phyloP scores from a whole-genome alignment of 2,797 vertebrate species.

The Macrochelys suwanniensis region DNA sequence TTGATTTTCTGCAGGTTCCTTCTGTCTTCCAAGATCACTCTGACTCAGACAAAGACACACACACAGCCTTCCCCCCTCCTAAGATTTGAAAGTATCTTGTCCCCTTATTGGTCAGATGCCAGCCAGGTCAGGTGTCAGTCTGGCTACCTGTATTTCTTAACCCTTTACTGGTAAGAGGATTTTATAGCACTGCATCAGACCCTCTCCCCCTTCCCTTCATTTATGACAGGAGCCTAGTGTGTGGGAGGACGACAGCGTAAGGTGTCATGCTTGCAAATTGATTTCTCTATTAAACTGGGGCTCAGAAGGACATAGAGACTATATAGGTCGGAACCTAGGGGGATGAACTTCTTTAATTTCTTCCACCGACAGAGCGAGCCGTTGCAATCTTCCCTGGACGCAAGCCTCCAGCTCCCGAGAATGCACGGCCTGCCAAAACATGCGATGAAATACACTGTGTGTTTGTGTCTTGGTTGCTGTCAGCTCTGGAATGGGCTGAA shows the following conservation, averaged over 20 bases:
- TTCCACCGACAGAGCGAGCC: neutral
- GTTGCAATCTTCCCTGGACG: accelerated
- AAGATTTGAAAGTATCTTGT: no score
- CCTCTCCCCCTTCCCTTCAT: no score
- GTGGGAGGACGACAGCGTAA: neutral
- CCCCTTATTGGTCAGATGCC: no score
- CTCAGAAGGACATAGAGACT: neutral
- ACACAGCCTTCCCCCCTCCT: no score
- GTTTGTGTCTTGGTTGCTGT: accelerated
- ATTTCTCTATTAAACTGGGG: neutral
- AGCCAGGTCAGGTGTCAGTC: no score
- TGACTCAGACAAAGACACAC: no score
- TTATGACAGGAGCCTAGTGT: no score
- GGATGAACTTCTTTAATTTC: neutral
- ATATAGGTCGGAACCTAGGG: neutral
- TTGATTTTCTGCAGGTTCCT: no score
- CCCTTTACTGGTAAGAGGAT: no score
- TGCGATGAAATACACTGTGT: neutral
- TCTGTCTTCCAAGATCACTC: no score
- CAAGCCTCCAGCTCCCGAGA: accelerated
- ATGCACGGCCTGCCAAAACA: neutral
- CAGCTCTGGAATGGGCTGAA: neutral
- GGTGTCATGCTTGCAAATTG: neutral
- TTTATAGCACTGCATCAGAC: no score
- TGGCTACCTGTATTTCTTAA: no score